These are phyloP conservation scores for Eulimnadia texana DNA, from an alignment of 1,140 invertebrate species.

Conservation along the genomic window DNA sequence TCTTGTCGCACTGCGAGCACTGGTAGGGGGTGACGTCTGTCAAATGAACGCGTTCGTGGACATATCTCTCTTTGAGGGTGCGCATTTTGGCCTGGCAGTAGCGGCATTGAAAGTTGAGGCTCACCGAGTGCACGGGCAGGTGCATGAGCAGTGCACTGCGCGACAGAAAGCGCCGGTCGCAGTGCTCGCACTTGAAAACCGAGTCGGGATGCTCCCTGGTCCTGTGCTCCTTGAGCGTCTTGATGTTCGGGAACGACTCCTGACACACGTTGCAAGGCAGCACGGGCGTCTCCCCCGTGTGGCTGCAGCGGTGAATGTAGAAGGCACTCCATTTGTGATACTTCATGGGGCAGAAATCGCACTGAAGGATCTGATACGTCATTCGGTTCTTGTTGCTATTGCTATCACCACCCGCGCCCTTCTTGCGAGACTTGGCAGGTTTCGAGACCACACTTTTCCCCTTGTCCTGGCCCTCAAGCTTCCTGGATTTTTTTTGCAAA, in stretches of 20 bases:
- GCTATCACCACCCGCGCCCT: not conserved
- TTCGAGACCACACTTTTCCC: not conserved
- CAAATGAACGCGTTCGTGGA: conserved; percentile 1
- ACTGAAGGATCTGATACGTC: conserved; percentile 2
- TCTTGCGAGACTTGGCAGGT: not conserved
- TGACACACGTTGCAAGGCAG: conserved; percentile 4
- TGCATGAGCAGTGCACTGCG: conserved; percentile 4
- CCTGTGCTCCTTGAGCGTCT: conserved; percentile 4
- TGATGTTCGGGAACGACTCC: conserved; percentile 4
- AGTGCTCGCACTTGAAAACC: not conserved
- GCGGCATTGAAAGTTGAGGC: conserved; percentile 2
- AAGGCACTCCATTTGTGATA: conserved; percentile 13
- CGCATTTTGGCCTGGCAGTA: conserved; percentile 1
- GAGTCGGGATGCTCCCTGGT: conserved; percentile 5
- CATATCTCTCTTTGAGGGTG: conserved; percentile 3
- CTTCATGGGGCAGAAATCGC: conserved; percentile 6
- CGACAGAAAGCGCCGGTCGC: conserved; percentile 1
- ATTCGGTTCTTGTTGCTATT: not conserved
- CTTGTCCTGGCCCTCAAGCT: no score
- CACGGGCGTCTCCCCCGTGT: conserved; percentile 7
- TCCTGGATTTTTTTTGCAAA: no score
- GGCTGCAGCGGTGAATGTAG: conserved; percentile 7
- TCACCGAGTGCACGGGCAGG: conserved; percentile 1
- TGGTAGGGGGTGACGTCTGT: not conserved
- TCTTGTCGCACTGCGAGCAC: conserved; percentile 1